Base-by-base conservation (phyloP, 2,888 invertebrate genomes). In the Spodoptera picta region DNA sequence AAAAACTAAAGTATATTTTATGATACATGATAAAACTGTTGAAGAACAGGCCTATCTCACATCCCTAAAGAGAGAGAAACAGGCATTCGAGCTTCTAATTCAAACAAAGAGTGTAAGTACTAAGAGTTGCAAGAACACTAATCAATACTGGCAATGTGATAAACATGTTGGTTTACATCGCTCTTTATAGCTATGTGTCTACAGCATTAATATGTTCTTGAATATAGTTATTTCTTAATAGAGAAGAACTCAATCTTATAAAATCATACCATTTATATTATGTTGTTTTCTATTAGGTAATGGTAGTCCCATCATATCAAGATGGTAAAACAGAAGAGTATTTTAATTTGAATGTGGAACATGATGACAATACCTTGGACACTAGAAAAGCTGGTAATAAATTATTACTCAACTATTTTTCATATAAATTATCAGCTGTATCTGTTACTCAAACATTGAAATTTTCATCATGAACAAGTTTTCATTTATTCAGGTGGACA, bases 31-130 rank as follows among this genome's bases (percentile, higher is more conserved):
- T 10, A 97, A 97, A 67, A 99, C 99, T 7, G 98, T 98, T 0
- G 99, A 99, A 92, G 99, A 99, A 90, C 99, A 99, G 92, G 96
- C 98, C 2, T 99, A 99, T 90, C 95, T 99, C 43, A 98, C 99
- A 0, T 96, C 97, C 0, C 92, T 99, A 60, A 95, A 98, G 72
- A 96, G 97, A 69, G 99, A 99, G 90, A 99, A 99, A 87, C 97
- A 98, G 84, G 98, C 99, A 0, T 99, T 99, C 90, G 99, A 99
- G 86, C 95, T 96, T 79, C 95, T 99, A 46, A 99, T 99, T 78
- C 96, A 97, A 86, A 97, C 98, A 36, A 99, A 99, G 95, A 97
- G 97, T 82, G 98, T 98, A 92, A 95, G 96, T 36, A 31, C 31
- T 31, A 36, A 27, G 6, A 36, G 6, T 36, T 36, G 1, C 7